Evolutionary conservation across 2,888 invertebrate genomes (phyloP).

Genomic region (Steinernema hermaphroditum): DNA sequence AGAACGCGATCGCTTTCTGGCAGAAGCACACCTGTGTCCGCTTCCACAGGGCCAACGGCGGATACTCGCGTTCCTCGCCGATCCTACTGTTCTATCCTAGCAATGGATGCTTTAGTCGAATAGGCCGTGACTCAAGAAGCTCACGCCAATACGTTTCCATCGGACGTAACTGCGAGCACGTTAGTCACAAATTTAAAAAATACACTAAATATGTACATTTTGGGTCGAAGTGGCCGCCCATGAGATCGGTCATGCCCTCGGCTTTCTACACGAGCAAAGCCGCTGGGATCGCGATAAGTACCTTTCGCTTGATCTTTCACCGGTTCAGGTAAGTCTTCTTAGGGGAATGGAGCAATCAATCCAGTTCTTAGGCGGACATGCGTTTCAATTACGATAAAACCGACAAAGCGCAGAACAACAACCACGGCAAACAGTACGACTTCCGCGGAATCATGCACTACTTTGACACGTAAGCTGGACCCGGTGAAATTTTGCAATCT

Average conservation of each 20-base stretch:
- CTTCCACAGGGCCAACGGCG: neutral
- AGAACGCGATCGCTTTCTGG: neutral
- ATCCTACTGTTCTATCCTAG: neutral
- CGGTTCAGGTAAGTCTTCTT: no score
- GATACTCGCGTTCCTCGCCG: neutral
- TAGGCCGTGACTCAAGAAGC: neutral
- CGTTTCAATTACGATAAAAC: neutral
- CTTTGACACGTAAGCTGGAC: neutral
- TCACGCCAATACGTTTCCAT: neutral
- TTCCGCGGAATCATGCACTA: slow-evolving; percentile 12
- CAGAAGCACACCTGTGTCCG: neutral
- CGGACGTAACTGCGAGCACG: neutral
- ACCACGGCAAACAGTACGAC: neutral
- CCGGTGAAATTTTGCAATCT: no score
- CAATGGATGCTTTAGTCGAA: neutral
- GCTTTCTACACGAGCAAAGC: neutral
- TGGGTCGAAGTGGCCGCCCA: neutral
- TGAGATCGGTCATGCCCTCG: neutral
- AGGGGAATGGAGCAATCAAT: no score
- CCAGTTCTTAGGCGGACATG: no score
- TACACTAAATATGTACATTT: no score
- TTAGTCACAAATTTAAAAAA: no score
- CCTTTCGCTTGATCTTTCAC: no score
- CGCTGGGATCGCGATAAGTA: no score
- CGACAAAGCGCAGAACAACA: neutral